Evolutionary conservation across 2,797 vertebrate species (phyloP).

Genomic region (Gephyroberyx darwinii): DNA sequence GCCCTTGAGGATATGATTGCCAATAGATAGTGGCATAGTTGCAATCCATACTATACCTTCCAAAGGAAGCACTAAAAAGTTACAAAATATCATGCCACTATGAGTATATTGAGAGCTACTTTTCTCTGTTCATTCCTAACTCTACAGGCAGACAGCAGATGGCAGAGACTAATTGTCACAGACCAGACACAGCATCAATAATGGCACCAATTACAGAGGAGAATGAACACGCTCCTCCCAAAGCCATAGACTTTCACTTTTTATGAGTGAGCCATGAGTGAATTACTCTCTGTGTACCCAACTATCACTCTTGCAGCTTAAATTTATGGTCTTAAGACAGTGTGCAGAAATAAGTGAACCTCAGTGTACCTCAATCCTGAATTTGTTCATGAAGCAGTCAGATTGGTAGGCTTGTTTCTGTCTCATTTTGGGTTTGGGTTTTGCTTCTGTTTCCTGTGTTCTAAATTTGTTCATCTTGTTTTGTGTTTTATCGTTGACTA

Average conservation of each 20-base stretch:
- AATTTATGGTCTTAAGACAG: constrained; percentile 8
- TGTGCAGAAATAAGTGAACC: not conserved
- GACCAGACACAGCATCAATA: constrained; percentile 44
- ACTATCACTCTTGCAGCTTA: constrained; percentile 2
- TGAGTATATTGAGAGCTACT: constrained; percentile 16
- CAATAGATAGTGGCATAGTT: not conserved
- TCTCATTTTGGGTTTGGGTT: too few relatives aligned
- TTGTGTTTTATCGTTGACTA: too few relatives aligned
- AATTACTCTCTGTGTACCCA: constrained; percentile 28
- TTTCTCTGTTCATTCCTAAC: constrained; percentile 24
- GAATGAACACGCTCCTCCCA: constrained; percentile 34
- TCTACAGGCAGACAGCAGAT: constrained; percentile 57
- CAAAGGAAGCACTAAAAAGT: not conserved
- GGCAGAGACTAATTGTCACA: constrained; percentile 55
- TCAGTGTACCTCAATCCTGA: not conserved
- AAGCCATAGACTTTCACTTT: constrained; percentile 15
- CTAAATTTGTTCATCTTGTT: too few relatives aligned
- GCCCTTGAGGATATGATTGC: not conserved
- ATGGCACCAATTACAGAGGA: constrained; percentile 50
- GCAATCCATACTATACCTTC: not conserved
- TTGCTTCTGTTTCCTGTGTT: too few relatives aligned
- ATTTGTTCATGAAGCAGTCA: not conserved
- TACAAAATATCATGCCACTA: not conserved
- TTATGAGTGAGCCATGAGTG: constrained; percentile 7
- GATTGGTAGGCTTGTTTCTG: too few relatives aligned